These are phyloP conservation scores for Typhlomys cinereus DNA, from an alignment of 2,113 vertebrate species.

Conservation along the genomic window DNA sequence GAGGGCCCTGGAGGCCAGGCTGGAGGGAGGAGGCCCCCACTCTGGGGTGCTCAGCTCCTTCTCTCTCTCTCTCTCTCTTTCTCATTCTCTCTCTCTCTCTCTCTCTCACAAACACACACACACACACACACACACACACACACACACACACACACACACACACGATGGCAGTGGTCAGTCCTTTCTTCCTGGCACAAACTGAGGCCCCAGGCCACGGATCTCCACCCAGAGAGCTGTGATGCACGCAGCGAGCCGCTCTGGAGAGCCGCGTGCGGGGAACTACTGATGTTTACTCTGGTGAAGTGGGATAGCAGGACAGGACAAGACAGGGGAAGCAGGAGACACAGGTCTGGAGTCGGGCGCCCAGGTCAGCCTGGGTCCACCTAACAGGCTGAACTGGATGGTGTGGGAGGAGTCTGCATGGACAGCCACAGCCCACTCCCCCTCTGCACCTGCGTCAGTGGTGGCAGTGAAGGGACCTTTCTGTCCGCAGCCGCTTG, in stretches of 20 bases:
- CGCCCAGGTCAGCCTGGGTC: too few species aligned
- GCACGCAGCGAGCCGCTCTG: background rate
- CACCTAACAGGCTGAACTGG: background rate
- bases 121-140: too few species aligned
- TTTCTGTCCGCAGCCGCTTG: too few species aligned
- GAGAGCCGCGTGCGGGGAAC: background rate
- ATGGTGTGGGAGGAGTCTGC: background rate
- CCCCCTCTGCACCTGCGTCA: background rate
- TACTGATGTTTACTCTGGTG: background rate
- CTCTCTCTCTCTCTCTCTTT: too few species aligned
- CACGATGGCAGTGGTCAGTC: rapidly evolving
- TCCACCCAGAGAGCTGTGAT: background rate
- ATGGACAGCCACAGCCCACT: background rate
- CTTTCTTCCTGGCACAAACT: background rate
- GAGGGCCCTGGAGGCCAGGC: background rate
- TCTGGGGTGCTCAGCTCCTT: background rate
- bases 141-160: too few species aligned
- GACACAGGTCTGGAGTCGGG: background rate
- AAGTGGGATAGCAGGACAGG: background rate
- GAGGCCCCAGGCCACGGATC: background rate
- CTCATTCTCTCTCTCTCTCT: too few species aligned
- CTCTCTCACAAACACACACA: too few species aligned
- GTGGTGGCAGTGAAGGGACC: background rate
- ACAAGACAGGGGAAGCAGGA: background rate
- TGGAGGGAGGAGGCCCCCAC: background rate